These are phyloP conservation scores for Linepithema humile DNA, from an alignment of 1,140 invertebrate genomes.

Conservation along the genomic window DNA sequence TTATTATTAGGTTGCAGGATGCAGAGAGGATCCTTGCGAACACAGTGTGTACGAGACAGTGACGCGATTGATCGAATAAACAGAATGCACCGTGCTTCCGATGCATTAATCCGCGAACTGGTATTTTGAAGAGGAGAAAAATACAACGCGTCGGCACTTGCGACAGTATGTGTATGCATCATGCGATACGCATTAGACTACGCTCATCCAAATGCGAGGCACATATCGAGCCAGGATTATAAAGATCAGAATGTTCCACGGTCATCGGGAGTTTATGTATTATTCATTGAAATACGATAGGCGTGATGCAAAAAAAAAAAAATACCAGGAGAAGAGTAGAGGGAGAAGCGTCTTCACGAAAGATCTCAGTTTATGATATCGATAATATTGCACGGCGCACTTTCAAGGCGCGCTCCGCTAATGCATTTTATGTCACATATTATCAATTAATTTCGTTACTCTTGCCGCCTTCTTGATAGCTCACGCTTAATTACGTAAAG, in stretches of 20 bases:
- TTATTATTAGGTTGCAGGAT: conserved; percentile 54
- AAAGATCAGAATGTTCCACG: conserved; percentile 34
- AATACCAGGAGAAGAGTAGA: neutral
- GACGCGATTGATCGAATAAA: conserved; percentile 52
- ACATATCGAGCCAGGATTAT: conserved; percentile 22
- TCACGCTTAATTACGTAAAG: conserved; percentile 38
- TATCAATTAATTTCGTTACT: conserved; percentile 44
- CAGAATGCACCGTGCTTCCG: conserved; percentile 22
- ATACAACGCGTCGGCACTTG: neutral
- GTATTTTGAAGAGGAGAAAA: conserved; percentile 11
- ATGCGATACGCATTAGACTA: conserved; percentile 36
- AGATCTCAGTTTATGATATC: conserved; percentile 15
- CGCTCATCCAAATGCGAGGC: conserved; percentile 21
- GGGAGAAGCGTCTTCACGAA: neutral
- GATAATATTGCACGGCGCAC: neutral
- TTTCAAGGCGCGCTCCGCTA: conserved; percentile 3
- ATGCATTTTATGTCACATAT: conserved; percentile 25
- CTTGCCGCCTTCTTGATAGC: conserved; percentile 17
- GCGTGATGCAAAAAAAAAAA: conserved; percentile 26
- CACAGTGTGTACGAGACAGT: conserved; percentile 2
- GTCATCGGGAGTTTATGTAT: conserved; percentile 52
- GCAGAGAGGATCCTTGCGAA: conserved; percentile 26
- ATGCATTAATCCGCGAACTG: conserved; percentile 38
- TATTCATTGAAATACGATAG: conserved; percentile 44
- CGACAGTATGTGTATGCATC: neutral